Conservation (phyloP, 2,888 invertebrate genomes). For the Lobophora halterata region DNA sequence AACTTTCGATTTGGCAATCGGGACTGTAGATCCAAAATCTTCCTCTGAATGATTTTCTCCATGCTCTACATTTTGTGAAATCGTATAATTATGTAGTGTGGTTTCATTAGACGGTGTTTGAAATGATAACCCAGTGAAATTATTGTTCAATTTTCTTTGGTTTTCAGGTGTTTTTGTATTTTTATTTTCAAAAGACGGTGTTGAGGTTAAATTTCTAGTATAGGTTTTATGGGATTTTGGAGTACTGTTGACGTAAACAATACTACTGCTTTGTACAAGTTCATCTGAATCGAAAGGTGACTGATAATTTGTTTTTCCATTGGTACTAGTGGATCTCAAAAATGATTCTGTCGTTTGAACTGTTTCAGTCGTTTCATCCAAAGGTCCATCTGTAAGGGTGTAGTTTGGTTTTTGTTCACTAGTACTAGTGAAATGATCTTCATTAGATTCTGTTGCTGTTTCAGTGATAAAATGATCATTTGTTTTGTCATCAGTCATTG, state of each 20-base stretch:
- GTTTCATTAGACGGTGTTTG: conserved; percentile 31
- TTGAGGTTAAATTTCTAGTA: conserved; percentile 39
- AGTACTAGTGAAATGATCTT: background rate
- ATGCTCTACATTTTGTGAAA: too few species aligned
- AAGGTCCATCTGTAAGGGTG: too few species aligned
- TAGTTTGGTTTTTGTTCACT: background rate
- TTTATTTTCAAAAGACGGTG: conserved; percentile 55
- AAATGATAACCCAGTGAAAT: conserved; percentile 48
- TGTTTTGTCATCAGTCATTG: background rate
- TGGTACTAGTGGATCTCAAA: conserved; percentile 16
- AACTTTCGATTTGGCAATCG: too few species aligned
- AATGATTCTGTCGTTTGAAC: conserved; percentile 16
- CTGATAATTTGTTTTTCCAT: conserved; percentile 18
- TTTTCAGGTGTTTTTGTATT: conserved; percentile 70
- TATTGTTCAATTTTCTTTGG: conserved; percentile 64
- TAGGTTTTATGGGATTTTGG: conserved; percentile 50
- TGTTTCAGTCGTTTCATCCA: conserved; percentile 1
- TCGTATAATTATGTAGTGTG: too few species aligned
- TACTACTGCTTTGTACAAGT: conserved; percentile 60
- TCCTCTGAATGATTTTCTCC: too few species aligned
- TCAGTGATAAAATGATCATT: background rate
- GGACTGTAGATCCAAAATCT: too few species aligned
- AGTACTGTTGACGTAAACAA: conserved; percentile 61
- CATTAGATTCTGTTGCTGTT: conserved; percentile 6
- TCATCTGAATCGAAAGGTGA: conserved; percentile 42